phyloP scores from a whole-genome alignment of 2,888 invertebrate genomes.

The Volucella inflata region DNA sequence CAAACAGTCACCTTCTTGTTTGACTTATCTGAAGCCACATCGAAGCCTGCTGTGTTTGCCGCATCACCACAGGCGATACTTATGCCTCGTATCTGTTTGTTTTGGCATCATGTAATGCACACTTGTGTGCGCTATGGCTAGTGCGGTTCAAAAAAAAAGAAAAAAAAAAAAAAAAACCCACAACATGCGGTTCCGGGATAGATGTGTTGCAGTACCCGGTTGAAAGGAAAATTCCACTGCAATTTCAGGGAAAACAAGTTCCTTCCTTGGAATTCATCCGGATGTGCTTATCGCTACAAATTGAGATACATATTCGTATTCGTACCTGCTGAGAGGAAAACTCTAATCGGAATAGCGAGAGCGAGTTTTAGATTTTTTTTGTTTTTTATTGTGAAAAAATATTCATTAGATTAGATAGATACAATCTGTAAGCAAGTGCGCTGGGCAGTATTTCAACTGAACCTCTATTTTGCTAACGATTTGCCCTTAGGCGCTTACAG shows the following conservation, averaged over 20 bases:
- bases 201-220: slow-evolving; percentile 22
- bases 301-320: slow-evolving; percentile 44
- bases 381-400: slow-evolving; percentile 40
- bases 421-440: slow-evolving; percentile 42
- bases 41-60: slow-evolving; percentile 32
- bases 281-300: slow-evolving; percentile 71
- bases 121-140: slow-evolving; percentile 65
- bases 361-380: slow-evolving; percentile 44
- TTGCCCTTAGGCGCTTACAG: slow-evolving; percentile 32
- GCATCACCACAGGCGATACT: slow-evolving; percentile 65
- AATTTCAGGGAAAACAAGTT: slow-evolving; percentile 32
- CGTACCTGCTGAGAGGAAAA: neutral
- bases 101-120: slow-evolving; percentile 54
- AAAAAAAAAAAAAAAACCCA: too few species aligned
- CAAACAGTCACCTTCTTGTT: slow-evolving; percentile 42
- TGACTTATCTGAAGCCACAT: slow-evolving; percentile 19
- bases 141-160: slow-evolving; percentile 39
- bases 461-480: slow-evolving; percentile 43
- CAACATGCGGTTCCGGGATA: slow-evolving; percentile 39
- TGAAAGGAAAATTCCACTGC: slow-evolving; percentile 13
- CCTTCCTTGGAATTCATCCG: slow-evolving; percentile 65
- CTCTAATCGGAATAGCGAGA: slow-evolving; percentile 15
- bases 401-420: slow-evolving; percentile 67
- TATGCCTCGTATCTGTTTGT: slow-evolving; percentile 63
- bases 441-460: slow-evolving; percentile 18